Conservation (phyloP, 2,797 vertebrate species). For the Scarus forsteni region DNA sequence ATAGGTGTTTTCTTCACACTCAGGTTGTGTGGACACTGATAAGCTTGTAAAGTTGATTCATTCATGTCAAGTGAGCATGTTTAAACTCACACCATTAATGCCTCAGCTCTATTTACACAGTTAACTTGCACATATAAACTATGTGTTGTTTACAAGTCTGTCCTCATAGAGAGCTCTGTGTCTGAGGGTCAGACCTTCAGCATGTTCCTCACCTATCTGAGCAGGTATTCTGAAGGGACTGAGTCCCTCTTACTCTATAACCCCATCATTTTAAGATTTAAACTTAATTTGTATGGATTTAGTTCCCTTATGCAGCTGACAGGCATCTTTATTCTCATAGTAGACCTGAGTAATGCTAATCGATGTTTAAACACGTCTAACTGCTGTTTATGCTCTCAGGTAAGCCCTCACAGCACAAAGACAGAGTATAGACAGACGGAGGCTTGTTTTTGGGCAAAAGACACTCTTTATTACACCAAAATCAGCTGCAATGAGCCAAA, state of each 20-base stretch:
- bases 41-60: slow-evolving; percentile 42
- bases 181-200: slow-evolving; percentile 8
- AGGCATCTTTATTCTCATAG: neutral
- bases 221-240: neutral
- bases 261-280: neutral
- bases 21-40: slow-evolving; percentile 36
- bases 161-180: slow-evolving; percentile 21
- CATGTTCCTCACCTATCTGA: slow-evolving; percentile 15
- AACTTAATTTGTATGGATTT: neutral
- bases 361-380: neutral
- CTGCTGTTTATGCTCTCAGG: neutral
- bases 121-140: slow-evolving; percentile 47
- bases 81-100: slow-evolving; percentile 46
- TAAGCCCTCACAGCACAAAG: neutral
- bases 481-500: no score
- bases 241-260: neutral
- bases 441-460: neutral
- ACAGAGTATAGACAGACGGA: neutral
- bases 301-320: neutral
- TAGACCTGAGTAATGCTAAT: slow-evolving; percentile 1
- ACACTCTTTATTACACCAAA: neutral
- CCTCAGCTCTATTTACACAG: slow-evolving; percentile 67
- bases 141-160: slow-evolving; percentile 38
- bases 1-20: slow-evolving; percentile 28
- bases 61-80: slow-evolving; percentile 53